These are phyloP conservation scores for Heliconius hermathena DNA, from an alignment of 1,140 invertebrate species.

Conservation along the genomic window DNA sequence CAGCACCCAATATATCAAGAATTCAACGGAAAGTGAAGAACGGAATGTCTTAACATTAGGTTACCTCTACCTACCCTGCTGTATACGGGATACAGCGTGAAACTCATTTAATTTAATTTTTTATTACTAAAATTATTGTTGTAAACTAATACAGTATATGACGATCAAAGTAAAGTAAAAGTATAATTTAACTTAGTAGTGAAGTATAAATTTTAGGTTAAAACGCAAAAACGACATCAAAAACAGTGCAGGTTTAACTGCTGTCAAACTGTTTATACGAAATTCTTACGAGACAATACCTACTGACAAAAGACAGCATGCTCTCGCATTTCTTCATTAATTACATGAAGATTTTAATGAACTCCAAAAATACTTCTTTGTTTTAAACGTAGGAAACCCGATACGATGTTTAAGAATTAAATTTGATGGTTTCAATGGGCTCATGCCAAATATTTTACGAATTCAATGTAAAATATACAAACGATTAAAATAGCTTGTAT, in stretches of 20 bases:
- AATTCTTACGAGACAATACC: background rate
- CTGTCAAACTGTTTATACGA: background rate
- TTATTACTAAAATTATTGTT: too few species aligned
- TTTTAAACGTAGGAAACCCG: background rate
- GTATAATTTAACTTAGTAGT: too few species aligned
- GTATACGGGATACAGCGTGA: too few species aligned
- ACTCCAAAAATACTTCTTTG: conserved; percentile 4
- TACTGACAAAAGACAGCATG: background rate
- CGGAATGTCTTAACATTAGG: too few species aligned
- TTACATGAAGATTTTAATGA: background rate
- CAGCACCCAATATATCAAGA: too few species aligned
- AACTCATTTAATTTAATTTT: too few species aligned
- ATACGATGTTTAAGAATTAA: background rate
- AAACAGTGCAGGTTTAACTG: background rate
- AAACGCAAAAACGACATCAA: too few species aligned
- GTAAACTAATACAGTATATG: too few species aligned
- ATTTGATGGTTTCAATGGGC: background rate
- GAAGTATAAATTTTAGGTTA: too few species aligned
- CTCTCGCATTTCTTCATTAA: background rate
- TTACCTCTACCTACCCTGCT: too few species aligned
- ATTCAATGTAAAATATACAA: background rate
- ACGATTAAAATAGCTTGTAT: background rate
- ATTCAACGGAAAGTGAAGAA: too few species aligned
- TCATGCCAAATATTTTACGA: background rate
- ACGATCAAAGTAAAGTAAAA: too few species aligned